Conservation (phyloP, 2,888 invertebrate genomes). For the Sphaerophoria rueppellii region DNA sequence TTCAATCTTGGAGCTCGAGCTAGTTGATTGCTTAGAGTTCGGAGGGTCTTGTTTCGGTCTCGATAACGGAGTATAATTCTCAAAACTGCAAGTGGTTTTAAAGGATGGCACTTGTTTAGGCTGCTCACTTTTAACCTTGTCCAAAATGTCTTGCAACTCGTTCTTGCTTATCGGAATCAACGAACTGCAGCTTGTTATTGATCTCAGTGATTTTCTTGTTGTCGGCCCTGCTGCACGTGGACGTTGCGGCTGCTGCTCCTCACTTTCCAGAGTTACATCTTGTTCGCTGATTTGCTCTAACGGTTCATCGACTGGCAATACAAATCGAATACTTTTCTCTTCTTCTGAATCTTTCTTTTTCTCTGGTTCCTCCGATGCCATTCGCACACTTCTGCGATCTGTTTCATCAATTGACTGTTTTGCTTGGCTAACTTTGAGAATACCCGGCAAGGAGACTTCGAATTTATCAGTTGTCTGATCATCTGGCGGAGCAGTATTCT, state of each 20-base stretch:
- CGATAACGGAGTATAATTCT: not conserved
- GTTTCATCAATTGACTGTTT: constrained; percentile 30
- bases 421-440: constrained; percentile 51
- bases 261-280: constrained; percentile 23
- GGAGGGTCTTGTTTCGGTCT: no score
- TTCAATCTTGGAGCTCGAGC: not conserved
- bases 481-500: constrained; percentile 60
- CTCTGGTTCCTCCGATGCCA: constrained; percentile 25
- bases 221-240: constrained; percentile 27
- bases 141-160: constrained; percentile 13
- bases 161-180: not conserved
- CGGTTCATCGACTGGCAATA: constrained; percentile 69
- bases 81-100: constrained; percentile 14
- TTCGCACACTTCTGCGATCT: not conserved
- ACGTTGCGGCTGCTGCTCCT: constrained; percentile 30
- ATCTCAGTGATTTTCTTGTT: constrained; percentile 41
- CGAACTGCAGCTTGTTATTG: constrained; percentile 8
- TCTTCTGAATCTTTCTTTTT: constrained; percentile 69
- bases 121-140: not conserved
- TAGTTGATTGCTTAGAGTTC: not conserved
- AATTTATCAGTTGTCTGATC: constrained; percentile 27
- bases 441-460: constrained; percentile 70
- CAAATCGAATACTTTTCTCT: constrained; percentile 75
- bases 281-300: constrained; percentile 30
- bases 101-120: constrained; percentile 1